Evolutionary conservation across 1,140 invertebrate species (phyloP), one percentile per base, ranked within the genome.

Genomic region (Gonatopus flavifemur): DNA sequence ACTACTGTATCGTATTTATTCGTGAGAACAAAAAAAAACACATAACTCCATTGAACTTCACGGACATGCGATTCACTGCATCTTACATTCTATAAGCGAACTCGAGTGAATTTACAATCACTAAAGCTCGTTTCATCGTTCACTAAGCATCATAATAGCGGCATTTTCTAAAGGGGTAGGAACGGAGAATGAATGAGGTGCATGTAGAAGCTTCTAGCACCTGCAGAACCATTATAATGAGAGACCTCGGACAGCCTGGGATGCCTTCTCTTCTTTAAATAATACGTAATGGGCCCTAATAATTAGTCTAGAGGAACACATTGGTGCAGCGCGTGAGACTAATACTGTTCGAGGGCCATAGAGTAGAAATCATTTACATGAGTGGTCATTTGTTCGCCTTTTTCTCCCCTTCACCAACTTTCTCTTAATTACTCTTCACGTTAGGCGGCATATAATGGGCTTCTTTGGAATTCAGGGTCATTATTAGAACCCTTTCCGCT

Each of bases 271-370:
- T 61, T 59, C 62, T 60, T 64, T 61, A 64, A 61, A 66, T 62
- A 67, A 67, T 59, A 66, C 51, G 61, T 64, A 66, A 67, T 67
- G 58, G 64, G 52, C 46, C 56, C 55, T 66, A 63, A 67, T 66
- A 66, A 67, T 67, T 67, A 66, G 57, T 57, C 48, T 49, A 36
- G 38, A 16, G 46, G 40, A 53, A 51, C 55, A n/a, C n/a, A 51
- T 45, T 36, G 51, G 50, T 20, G 22, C 37, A 47, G 49, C 55
- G 55, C 57, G 54, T 62, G 57, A 57, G 62, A 57, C 59, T 62
- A 58, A 62, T 62, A 59, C 50, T 15, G 36, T 28, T 30, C 43
- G 53, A 35, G 48, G 25, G 49, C 52, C 44, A 36, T 32, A 12
- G 19, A n/a, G 32, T 40, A 33, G 36, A 52, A 62, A 62, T 64